Percentiles rank a stretch among this genome's conserved stretches.
Evolutionary conservation across 2,888 invertebrate species (phyloP).

Genomic region (Microplitis manilae): DNA sequence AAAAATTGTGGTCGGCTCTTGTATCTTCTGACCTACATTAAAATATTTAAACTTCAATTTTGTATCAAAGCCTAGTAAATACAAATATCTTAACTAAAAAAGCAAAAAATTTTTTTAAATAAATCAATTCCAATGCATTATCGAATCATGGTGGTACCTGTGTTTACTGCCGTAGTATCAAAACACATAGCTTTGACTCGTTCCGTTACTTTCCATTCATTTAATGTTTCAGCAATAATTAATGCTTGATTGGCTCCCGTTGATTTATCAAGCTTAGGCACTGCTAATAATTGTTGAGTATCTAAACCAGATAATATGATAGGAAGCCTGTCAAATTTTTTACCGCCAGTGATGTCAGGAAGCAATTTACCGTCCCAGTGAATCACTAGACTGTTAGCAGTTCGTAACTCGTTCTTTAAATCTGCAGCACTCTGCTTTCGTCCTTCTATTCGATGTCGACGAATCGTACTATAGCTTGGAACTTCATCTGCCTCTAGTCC

Average conservation of each 20-base stretch:
- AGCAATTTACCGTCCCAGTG: slow-evolving; percentile 9
- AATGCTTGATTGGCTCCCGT: slow-evolving; percentile 1
- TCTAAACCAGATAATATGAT: background rate
- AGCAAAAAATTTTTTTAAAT: too few relatives aligned
- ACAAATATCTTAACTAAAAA: too few relatives aligned
- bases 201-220: background rate
- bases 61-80: too few relatives aligned
- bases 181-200: slow-evolving; percentile 12
- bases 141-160: background rate
- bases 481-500: background rate
- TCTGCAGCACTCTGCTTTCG: background rate
- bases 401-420: background rate
- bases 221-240: background rate
- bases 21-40: background rate
- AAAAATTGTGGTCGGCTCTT: too few relatives aligned
- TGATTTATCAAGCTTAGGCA: background rate
- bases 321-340: background rate
- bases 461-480: background rate
- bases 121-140: background rate
- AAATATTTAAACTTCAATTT: background rate
- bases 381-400: background rate
- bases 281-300: slow-evolving; percentile 9
- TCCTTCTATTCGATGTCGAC: slow-evolving; percentile 5
- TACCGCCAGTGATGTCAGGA: background rate
- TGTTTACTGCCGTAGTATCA: background rate